phyloP scores from a whole-genome alignment of 2,113 vertebrate genomes.

The Dermatemys mawii region DNA sequence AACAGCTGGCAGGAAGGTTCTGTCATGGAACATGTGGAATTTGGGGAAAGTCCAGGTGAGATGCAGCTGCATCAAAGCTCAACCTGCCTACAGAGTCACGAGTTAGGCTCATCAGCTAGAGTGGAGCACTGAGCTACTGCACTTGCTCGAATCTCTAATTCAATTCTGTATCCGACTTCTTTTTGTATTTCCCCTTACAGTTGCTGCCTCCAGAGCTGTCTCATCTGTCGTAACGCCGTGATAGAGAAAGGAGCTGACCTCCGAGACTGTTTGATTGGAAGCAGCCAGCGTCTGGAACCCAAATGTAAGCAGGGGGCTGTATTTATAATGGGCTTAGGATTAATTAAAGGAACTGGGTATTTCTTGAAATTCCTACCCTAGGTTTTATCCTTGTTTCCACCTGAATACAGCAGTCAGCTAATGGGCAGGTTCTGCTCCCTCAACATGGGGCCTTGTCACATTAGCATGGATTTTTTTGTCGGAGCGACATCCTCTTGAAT shows the following conservation, averaged over 20 bases:
- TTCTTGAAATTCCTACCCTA: background rate
- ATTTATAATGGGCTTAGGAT: background rate
- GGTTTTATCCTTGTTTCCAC: slow-evolving; percentile 5
- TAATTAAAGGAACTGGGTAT: background rate
- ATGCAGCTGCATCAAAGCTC: background rate
- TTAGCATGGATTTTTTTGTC: slow-evolving; percentile 19
- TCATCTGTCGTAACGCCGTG: slow-evolving; percentile 92
- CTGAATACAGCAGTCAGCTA: background rate
- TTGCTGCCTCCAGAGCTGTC: slow-evolving; percentile 91
- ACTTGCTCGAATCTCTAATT: slow-evolving; percentile 1
- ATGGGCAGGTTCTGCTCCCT: background rate
- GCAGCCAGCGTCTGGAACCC: slow-evolving; percentile 86
- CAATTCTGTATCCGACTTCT: background rate
- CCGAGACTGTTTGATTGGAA: slow-evolving; percentile 94
- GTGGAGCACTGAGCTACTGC: background rate
- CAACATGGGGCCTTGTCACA: background rate
- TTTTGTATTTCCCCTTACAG: slow-evolving; percentile 76
- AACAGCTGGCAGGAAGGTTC: slow-evolving; percentile 11
- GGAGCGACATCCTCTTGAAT: slow-evolving; percentile 44
- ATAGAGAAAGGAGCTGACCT: slow-evolving; percentile 93
- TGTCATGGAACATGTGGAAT: background rate
- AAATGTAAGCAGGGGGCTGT: slow-evolving; percentile 83
- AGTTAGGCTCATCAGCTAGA: background rate
- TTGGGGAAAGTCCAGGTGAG: background rate
- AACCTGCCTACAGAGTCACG: background rate